Conservation (phyloP, 2,113 vertebrate genomes). For the Canis aureus region DNA sequence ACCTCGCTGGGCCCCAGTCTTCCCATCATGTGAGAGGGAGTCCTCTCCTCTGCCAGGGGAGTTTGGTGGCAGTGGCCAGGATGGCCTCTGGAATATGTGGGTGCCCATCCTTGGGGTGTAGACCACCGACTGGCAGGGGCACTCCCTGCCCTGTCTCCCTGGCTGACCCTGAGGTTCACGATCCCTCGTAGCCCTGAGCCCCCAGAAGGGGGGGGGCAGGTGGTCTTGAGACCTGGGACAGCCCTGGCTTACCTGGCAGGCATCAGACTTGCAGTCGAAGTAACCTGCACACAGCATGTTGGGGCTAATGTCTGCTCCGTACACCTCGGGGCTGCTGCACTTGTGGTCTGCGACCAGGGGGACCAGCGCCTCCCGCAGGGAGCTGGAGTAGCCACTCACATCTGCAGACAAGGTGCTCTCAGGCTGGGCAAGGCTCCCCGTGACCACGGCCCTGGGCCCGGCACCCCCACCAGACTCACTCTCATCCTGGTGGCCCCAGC, state of each 20-base stretch:
- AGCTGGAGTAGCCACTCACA: slow-evolving; percentile 86
- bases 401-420: neutral
- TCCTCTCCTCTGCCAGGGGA: neutral
- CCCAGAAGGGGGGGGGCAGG: fast-evolving
- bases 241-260: slow-evolving; percentile 92
- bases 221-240: neutral
- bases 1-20: neutral
- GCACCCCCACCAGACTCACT: slow-evolving; percentile 88
- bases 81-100: fast-evolving
- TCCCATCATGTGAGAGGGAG: neutral
- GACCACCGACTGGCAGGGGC: fast-evolving
- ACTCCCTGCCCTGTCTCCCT: neutral
- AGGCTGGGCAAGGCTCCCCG: fast-evolving
- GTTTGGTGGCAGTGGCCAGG: neutral
- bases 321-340: slow-evolving; percentile 92
- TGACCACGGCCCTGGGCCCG: fast-evolving
- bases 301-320: slow-evolving; percentile 91
- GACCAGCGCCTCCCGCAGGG: slow-evolving; percentile 91
- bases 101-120: fast-evolving
- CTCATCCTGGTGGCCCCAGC: slow-evolving; percentile 95
- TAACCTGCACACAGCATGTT: slow-evolving; percentile 97
- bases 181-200: fast-evolving
- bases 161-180: fast-evolving
- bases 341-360: slow-evolving; percentile 89
- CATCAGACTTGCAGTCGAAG: slow-evolving; percentile 89